Base-by-base conservation (phyloP, 1,140 invertebrate genomes). In the Drosophila ananassae region DNA sequence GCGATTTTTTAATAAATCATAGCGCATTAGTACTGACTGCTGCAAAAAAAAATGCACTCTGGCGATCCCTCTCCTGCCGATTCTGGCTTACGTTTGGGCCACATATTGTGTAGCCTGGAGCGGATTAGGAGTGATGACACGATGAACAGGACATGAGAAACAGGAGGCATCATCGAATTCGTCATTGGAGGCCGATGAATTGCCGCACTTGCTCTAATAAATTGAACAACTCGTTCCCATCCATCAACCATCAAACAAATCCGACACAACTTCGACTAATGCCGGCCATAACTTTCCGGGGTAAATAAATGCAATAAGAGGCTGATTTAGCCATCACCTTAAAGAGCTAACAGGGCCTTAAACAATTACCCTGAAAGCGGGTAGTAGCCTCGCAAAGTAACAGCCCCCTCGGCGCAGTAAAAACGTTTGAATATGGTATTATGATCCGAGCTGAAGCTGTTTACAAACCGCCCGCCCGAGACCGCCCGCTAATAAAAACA, bases 1-100 rank as follows among this genome's bases (percentile, higher is more conserved):
- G 24, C 46, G 53, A 63, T 61, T 66, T 84, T 77, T 81, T 77
- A 85, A 85, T 85, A 85, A 85, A 85, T 85, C 81, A 85, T 77
- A 50, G 68, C 53, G 73, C 63, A 84, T 85, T 87, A 73, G 68
- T 80, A 69, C 58, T 56, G 58, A 6, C 61, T 60, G 60, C 52
- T 60, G 56, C 58, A 57, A 53, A 74, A 74, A 47, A 74, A 74
- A 74, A 52, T 47, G 48, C 48, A 66, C 32, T 17, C 17, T 17
- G 17, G 17, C 17, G 17, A n/a, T 56, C 50, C n/a, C 22, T 4
- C 24, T 22, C 55, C 54, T 34, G 9, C n/a, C 28, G 48, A 73
- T 73, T 73, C 56, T 5, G 37, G 12, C 21, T 52, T 21, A 25
- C 30, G 32, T 24, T 25, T 37, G 22, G 46, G 47, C 66, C 64